Evolutionary conservation across 37 sponge, comb jelly and placozoan genomes (phyloP).

Genomic region (Ephydatia muelleri): DNA sequence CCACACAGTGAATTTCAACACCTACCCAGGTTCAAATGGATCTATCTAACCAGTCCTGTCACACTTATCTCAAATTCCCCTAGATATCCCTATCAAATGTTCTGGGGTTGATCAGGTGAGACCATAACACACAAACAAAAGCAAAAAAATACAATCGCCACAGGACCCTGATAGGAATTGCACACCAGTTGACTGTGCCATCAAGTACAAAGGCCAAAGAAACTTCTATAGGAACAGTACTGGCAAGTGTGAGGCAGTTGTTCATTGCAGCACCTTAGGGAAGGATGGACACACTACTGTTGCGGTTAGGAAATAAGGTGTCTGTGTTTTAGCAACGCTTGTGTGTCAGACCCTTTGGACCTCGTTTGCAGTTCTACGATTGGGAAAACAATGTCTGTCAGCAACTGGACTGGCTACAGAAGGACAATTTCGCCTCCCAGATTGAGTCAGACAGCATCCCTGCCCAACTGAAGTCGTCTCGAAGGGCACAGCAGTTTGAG

Average conservation of each 20-base stretch:
- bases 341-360: background rate
- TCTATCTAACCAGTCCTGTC: background rate
- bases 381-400: slow-evolving; percentile 72
- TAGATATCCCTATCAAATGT: background rate
- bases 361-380: slow-evolving; percentile 71
- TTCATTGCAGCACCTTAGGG: slow-evolving; percentile 72
- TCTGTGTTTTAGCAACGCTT: background rate
- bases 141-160: background rate
- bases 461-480: slow-evolving; percentile 34
- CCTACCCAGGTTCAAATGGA: slow-evolving; percentile 13
- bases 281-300: slow-evolving; percentile 50
- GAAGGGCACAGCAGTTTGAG: slow-evolving; percentile 37
- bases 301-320: slow-evolving; percentile 39
- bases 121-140: background rate
- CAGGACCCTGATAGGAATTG: slow-evolving; percentile 85
- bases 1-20: slow-evolving; percentile 44
- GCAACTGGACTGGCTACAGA: slow-evolving; percentile 29
- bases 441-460: slow-evolving; percentile 64
- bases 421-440: slow-evolving; percentile 47
- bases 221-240: slow-evolving; percentile 77
- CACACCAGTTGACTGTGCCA: slow-evolving; percentile 81
- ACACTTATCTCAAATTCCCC: background rate
- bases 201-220: slow-evolving; percentile 88
- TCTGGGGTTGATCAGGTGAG: slow-evolving; percentile 24
- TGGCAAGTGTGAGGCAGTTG: slow-evolving; percentile 80